phyloP scores from a whole-genome alignment of 1,140 invertebrate genomes.

The Penaeus vannamei region DNA sequence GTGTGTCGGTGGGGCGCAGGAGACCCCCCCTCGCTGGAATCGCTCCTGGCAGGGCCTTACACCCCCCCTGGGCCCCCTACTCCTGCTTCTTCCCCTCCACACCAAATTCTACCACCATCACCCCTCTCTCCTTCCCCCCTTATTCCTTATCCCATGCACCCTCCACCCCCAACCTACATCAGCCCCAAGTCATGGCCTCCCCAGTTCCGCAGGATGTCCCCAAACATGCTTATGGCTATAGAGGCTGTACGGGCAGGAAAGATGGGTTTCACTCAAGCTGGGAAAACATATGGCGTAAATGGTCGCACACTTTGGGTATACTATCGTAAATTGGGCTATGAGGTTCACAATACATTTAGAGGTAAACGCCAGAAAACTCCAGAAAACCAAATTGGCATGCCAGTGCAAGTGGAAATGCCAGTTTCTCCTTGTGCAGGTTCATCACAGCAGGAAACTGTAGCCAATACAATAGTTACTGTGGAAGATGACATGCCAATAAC shows the following conservation, averaged over 20 bases:
- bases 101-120: slow-evolving; percentile 38
- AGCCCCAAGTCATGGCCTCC: slow-evolving; percentile 60
- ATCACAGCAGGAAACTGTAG: slow-evolving; percentile 30
- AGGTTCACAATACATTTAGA: slow-evolving; percentile 67
- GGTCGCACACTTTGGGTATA: slow-evolving; percentile 87
- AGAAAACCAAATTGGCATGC: neutral
- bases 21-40: slow-evolving; percentile 59
- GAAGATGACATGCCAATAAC: slow-evolving; percentile 28
- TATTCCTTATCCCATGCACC: slow-evolving; percentile 57
- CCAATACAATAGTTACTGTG: slow-evolving; percentile 31
- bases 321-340: slow-evolving; percentile 85
- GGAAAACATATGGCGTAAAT: slow-evolving; percentile 85
- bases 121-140: slow-evolving; percentile 36
- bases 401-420: neutral
- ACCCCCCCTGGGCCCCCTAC: slow-evolving; percentile 61
- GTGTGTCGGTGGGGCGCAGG: slow-evolving; percentile 63
- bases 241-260: slow-evolving; percentile 86
- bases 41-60: slow-evolving; percentile 59
- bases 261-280: slow-evolving; percentile 88
- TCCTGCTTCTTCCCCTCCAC: slow-evolving; percentile 57
- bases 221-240: slow-evolving; percentile 74
- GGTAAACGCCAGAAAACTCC: slow-evolving; percentile 46
- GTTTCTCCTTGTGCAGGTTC: slow-evolving; percentile 41
- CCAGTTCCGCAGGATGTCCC: slow-evolving; percentile 67
- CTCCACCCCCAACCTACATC: slow-evolving; percentile 47